phyloP scores from a whole-genome alignment of 2,797 vertebrate species.

The Galaxias olidus region DNA sequence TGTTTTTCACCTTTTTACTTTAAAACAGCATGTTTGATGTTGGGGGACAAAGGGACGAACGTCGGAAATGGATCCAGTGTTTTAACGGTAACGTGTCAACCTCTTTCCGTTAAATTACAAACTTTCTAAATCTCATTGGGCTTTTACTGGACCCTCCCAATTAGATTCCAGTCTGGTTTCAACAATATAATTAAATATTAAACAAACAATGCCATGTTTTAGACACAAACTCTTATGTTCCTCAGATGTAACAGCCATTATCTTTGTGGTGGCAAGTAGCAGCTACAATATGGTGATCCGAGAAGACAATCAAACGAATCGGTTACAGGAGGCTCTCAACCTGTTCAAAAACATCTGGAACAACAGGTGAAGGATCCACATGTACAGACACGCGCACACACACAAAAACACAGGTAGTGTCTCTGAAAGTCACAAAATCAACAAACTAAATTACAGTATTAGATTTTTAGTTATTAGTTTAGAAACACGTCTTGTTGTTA shows the following conservation, averaged over 20 bases:
- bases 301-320: conserved; percentile 99
- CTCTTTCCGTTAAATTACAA: neutral
- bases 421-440: neutral
- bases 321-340: conserved; percentile 98
- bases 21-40: conserved; percentile 94
- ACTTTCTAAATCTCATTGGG: neutral
- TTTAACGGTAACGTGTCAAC: conserved; percentile 87
- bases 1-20: conserved; percentile 13
- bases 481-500: no score
- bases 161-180: no score
- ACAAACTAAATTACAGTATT: no score
- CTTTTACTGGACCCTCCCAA: no score
- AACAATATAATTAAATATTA: neutral
- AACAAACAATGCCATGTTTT: neutral
- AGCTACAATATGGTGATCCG: conserved; percentile 99
- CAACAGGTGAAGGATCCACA: conserved; percentile 83
- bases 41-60: conserved; percentile 95
- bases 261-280: conserved; percentile 99
- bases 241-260: conserved; percentile 97
- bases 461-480: no score
- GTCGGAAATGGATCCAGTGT: conserved; percentile 99
- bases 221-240: neutral
- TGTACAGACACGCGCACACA: neutral
- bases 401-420: neutral
- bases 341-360: conserved; percentile 99